A percentile compares a stretch with the other conserved stretches of the same genome.
phyloP scores from a whole-genome alignment of 2,797 vertebrate species.

The Manis pentadactyla region DNA sequence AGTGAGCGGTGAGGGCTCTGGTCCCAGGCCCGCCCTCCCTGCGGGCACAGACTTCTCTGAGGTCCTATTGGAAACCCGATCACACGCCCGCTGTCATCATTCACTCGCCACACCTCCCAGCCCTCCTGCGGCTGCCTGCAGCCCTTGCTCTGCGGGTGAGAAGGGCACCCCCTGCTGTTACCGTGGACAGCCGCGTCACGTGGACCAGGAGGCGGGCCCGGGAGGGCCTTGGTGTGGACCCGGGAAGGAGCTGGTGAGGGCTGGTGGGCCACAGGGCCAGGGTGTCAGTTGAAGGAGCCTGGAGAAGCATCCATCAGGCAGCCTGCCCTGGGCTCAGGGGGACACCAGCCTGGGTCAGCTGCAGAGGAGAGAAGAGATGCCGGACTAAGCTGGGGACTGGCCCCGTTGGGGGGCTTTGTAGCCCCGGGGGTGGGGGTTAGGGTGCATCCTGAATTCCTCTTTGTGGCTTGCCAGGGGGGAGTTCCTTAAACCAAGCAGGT shows the following conservation, averaged over 20 bases:
- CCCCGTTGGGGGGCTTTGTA: too few relatives aligned
- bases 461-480: neutral
- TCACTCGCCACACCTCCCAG: neutral
- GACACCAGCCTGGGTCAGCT: too few relatives aligned
- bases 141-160: neutral
- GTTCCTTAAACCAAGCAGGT: neutral
- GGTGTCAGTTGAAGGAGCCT: neutral
- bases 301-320: neutral
- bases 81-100: fast-evolving
- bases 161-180: fast-evolving
- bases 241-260: neutral
- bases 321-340: neutral
- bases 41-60: too few relatives aligned
- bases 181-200: fast-evolving
- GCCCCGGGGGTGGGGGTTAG: neutral
- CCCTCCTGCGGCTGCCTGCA: neutral
- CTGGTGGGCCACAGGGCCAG: neutral
- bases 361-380: neutral
- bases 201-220: too few relatives aligned
- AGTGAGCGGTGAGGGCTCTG: fast-evolving
- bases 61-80: fast-evolving
- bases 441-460: neutral
- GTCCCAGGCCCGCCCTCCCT: too few relatives aligned
- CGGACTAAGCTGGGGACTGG: too few relatives aligned
- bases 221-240: neutral